Evolutionary conservation across 2,888 invertebrate genomes (phyloP).

Genomic region (Oxytorus armatus): DNA sequence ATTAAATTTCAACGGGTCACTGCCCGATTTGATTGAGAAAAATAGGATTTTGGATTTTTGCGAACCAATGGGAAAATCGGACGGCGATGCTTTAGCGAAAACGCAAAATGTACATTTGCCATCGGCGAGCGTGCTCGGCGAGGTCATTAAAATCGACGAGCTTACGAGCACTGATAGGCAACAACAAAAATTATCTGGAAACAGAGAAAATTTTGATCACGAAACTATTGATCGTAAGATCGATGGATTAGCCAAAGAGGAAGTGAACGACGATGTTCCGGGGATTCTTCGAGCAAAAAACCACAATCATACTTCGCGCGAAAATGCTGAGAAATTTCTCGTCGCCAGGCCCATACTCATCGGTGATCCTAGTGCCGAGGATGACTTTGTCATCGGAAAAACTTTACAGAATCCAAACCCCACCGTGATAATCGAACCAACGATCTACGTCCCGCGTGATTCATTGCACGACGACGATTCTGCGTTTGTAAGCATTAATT

Average conservation of each 20-base stretch:
- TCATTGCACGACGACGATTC: constrained; percentile 17
- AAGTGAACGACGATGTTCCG: neutral
- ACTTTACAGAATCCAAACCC: constrained; percentile 68
- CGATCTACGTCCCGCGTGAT: constrained; percentile 58
- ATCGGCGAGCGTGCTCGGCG: neutral
- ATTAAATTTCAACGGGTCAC: constrained; percentile 61
- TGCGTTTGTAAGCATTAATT: neutral
- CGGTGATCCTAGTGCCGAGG: constrained; percentile 23
- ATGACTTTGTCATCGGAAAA: constrained; percentile 60
- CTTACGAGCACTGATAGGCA: no score
- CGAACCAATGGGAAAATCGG: neutral
- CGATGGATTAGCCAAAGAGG: neutral
- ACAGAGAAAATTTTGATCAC: neutral
- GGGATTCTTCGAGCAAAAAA: no score
- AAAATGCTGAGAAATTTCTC: constrained; percentile 15
- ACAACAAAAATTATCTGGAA: no score
- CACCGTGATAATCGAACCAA: constrained; percentile 66
- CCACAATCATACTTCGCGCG: no score
- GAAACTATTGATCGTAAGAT: neutral
- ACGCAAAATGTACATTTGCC: neutral
- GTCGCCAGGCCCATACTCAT: constrained; percentile 60
- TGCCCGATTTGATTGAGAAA: constrained; percentile 56
- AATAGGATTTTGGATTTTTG: neutral
- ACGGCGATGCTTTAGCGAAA: neutral
- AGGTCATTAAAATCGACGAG: neutral